Conservation (phyloP, 2,888 invertebrate genomes). For the Oconnorella tubifera region DNA sequence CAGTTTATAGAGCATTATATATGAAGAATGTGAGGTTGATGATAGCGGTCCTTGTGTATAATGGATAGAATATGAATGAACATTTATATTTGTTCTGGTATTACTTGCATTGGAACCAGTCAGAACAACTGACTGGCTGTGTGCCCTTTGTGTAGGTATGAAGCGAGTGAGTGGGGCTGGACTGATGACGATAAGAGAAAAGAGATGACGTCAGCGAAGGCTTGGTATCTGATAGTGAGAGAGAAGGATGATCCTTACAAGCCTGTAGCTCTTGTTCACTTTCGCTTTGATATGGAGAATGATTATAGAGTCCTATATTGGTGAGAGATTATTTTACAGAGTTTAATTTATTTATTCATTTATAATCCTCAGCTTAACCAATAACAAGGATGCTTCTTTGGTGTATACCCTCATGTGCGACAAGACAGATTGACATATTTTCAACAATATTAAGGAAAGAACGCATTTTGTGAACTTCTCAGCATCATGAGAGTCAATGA, state of each 20-base stretch:
- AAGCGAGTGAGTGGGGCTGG: slow-evolving; percentile 79
- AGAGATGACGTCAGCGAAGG: slow-evolving; percentile 70
- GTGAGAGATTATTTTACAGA: too few species aligned
- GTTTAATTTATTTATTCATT: too few species aligned
- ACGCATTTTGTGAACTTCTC: too few species aligned
- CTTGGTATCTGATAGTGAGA: slow-evolving; percentile 69
- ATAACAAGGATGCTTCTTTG: too few species aligned
- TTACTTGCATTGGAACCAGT: background rate
- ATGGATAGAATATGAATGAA: background rate
- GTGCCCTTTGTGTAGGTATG: slow-evolving; percentile 55
- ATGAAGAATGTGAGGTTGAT: too few species aligned
- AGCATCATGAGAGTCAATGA: too few species aligned
- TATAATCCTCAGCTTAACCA: too few species aligned
- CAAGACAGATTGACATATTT: too few species aligned
- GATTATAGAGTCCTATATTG: slow-evolving; percentile 73
- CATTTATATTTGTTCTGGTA: background rate
- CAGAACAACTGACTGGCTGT: background rate
- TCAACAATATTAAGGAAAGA: too few species aligned
- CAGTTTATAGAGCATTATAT: too few species aligned
- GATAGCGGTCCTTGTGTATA: too few species aligned
- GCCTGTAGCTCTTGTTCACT: slow-evolving; percentile 74
- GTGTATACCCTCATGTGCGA: too few species aligned
- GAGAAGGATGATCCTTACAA: slow-evolving; percentile 39
- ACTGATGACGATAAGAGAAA: slow-evolving; percentile 69
- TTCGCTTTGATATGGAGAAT: slow-evolving; percentile 78